phyloP scores from a whole-genome alignment of 2,888 invertebrate genomes.

The Aquatica leii region DNA sequence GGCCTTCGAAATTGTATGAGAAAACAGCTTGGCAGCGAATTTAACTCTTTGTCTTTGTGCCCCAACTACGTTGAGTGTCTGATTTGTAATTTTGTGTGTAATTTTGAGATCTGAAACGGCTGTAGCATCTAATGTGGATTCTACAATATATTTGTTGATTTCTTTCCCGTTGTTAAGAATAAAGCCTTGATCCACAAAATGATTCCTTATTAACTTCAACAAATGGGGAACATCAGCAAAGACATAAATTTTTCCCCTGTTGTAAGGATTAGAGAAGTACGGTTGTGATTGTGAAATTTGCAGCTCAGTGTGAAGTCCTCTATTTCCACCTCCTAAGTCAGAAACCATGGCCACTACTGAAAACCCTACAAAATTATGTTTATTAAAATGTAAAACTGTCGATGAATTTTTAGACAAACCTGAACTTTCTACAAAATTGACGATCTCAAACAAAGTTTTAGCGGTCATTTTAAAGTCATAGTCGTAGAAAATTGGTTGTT shows the following conservation, averaged over 20 bases:
- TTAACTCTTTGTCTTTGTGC: constrained; percentile 34
- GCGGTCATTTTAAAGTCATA: too few relatives aligned
- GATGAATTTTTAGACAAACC: too few relatives aligned
- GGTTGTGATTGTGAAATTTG: constrained; percentile 21
- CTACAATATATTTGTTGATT: constrained; percentile 35
- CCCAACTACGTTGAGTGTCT: constrained; percentile 15
- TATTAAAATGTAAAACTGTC: too few relatives aligned
- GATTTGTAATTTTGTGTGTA: constrained; percentile 38
- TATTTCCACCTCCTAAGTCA: too few relatives aligned
- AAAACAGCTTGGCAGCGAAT: constrained; percentile 43
- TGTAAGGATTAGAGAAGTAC: constrained; percentile 33
- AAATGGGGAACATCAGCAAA: constrained; percentile 23
- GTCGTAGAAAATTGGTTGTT: too few relatives aligned
- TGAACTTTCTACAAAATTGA: too few relatives aligned
- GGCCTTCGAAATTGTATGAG: constrained; percentile 39
- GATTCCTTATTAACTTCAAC: constrained; percentile 37
- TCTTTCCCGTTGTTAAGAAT: constrained; percentile 32
- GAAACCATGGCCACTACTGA: too few relatives aligned
- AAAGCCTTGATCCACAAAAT: constrained; percentile 39
- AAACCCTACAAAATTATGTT: too few relatives aligned
- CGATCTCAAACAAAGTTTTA: too few relatives aligned
- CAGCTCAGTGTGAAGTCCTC: too few relatives aligned
- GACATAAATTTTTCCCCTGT: neutral
- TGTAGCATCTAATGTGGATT: constrained; percentile 28
- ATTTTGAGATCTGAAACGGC: constrained; percentile 37